A percentile compares a stretch with the other conserved stretches of the same genome.
Evolutionary conservation across 1,140 invertebrate species (phyloP).

Genomic region (Gryllus bimaculatus): DNA sequence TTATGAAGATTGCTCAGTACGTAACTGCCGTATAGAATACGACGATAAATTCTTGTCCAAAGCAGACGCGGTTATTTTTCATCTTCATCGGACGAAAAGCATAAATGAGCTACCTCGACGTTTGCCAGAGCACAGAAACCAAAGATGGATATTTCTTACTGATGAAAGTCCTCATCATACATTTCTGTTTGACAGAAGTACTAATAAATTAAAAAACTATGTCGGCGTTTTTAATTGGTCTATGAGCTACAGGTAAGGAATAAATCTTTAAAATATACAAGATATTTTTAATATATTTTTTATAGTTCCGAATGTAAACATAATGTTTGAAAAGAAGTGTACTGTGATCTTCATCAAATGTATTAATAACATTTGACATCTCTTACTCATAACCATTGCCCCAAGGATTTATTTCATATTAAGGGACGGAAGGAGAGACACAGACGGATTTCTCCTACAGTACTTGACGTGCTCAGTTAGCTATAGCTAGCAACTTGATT

Average conservation of each 20-base stretch:
- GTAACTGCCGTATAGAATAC: conserved; percentile 43
- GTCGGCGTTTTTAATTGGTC: conserved; percentile 63
- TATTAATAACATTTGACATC: no score
- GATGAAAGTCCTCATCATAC: conserved; percentile 49
- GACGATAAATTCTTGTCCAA: conserved; percentile 31
- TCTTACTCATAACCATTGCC: no score
- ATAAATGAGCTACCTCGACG: conserved; percentile 32
- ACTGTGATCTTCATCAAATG: no score
- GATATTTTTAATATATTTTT: no score
- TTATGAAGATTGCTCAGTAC: conserved; percentile 44
- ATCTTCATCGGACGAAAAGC: conserved; percentile 40
- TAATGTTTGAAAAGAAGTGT: no score
- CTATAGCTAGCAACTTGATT: no score
- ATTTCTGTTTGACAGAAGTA: conserved; percentile 31
- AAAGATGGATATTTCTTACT: conserved; percentile 51
- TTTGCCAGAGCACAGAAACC: conserved; percentile 28
- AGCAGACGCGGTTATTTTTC: conserved; percentile 48
- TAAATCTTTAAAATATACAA: background rate
- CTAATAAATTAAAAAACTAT: conserved; percentile 35
- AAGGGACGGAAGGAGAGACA: no score
- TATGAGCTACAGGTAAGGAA: conserved; percentile 53
- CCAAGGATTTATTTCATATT: no score
- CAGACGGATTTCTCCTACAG: no score
- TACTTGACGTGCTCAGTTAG: no score
- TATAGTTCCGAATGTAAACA: no score